Evolutionary conservation across 53 echinoderm and acorn worm genomes (phyloP).

Genomic region (Astropecten irregularis): DNA sequence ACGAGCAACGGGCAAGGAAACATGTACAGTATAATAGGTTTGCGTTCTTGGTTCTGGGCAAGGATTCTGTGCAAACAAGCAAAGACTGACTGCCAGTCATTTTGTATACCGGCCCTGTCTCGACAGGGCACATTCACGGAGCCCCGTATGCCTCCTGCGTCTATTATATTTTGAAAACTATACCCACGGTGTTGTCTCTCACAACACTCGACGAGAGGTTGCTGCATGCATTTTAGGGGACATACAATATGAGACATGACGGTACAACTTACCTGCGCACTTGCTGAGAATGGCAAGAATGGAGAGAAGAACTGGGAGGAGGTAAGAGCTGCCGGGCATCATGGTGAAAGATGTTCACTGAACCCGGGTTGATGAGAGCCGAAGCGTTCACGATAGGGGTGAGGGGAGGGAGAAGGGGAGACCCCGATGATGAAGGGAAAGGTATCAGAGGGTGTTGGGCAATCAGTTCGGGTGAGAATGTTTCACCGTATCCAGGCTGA

Average conservation of each 20-base stretch:
- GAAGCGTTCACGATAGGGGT: too few relatives aligned
- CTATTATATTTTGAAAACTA: constrained; percentile 59
- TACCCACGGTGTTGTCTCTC: constrained; percentile 26
- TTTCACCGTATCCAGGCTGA: too few relatives aligned
- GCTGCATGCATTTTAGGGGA: not conserved
- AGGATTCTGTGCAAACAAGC: constrained; percentile 38
- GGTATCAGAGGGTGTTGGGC: too few relatives aligned
- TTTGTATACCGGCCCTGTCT: too few relatives aligned
- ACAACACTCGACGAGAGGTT: constrained; percentile 29
- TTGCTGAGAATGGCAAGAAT: constrained; percentile 32
- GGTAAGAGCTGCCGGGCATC: constrained; percentile 26
- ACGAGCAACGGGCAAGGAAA: not conserved
- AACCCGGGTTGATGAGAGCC: not conserved
- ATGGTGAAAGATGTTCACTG: constrained; percentile 11
- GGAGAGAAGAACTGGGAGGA: not conserved
- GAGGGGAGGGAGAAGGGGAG: too few relatives aligned
- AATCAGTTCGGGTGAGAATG: too few relatives aligned
- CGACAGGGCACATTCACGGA: not conserved
- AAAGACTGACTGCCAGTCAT: not conserved
- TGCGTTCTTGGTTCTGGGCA: not conserved
- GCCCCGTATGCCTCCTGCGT: too few relatives aligned
- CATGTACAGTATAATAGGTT: not conserved
- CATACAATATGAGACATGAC: too few relatives aligned
- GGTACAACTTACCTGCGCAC: constrained; percentile 34
- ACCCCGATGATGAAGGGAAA: too few relatives aligned